Conservation (phyloP, 2,888 invertebrate species). For the Arrhopalites spinosus region DNA sequence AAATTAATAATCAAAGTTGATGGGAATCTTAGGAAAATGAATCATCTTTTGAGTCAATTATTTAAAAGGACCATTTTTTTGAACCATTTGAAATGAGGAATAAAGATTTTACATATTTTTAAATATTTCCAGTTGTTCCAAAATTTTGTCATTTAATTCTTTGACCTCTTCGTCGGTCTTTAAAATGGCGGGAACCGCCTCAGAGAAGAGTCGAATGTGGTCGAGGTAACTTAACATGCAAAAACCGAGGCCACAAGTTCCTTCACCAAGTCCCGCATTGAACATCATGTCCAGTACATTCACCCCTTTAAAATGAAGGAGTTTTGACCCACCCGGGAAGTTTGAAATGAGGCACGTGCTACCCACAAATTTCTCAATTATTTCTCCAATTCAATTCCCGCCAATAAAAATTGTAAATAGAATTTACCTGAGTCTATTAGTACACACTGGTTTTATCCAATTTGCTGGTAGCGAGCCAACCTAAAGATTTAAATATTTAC, state of each 20-base stretch:
- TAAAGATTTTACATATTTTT: background rate
- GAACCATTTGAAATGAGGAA: too few relatives aligned
- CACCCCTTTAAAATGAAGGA: slow-evolving; percentile 35
- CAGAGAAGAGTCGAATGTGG: slow-evolving; percentile 33
- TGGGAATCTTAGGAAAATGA: too few relatives aligned
- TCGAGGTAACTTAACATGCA: slow-evolving; percentile 34
- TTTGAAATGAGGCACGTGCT: slow-evolving; percentile 51
- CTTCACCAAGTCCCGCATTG: slow-evolving; percentile 38
- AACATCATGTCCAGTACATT: slow-evolving; percentile 42
- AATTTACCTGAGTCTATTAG: too few relatives aligned
- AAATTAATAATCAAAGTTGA: too few relatives aligned
- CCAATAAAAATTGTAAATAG: too few relatives aligned
- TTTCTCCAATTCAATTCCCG: too few relatives aligned
- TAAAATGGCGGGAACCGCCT: slow-evolving; percentile 36
- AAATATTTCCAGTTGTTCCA: slow-evolving; percentile 30
- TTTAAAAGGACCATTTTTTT: too few relatives aligned
- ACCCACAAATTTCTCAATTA: too few relatives aligned
- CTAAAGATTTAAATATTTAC: too few relatives aligned
- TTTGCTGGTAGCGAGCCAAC: too few relatives aligned
- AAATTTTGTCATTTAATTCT: slow-evolving; percentile 36
- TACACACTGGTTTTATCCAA: too few relatives aligned
- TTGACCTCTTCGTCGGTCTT: slow-evolving; percentile 28
- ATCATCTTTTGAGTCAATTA: too few relatives aligned
- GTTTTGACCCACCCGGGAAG: slow-evolving; percentile 45
- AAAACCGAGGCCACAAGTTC: slow-evolving; percentile 37